phyloP scores from a whole-genome alignment of 35 echinoderm and acorn worm species.

The Stichopus chloronotus region DNA sequence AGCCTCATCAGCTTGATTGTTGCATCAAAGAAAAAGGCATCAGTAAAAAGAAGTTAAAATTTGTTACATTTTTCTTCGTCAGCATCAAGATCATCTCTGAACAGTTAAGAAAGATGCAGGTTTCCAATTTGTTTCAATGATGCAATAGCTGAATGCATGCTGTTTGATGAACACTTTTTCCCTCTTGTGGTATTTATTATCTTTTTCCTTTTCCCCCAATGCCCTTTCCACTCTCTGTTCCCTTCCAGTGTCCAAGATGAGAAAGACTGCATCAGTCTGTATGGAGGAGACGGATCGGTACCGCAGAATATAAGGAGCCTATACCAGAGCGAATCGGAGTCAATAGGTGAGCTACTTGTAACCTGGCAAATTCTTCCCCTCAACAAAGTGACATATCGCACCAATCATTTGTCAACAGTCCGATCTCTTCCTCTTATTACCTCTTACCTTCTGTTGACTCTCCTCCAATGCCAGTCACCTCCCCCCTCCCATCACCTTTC shows the following conservation, averaged over 20 bases:
- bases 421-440: not conserved
- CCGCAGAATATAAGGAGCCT: not conserved
- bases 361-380: not conserved
- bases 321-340: conserved; percentile 48
- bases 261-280: conserved; percentile 56
- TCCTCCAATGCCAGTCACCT: not conserved
- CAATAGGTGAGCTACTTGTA: conserved; percentile 34
- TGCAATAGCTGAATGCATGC: too few species aligned
- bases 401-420: not conserved
- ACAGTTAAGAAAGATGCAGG: too few species aligned
- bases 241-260: not conserved
- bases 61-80: too few species aligned
- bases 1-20: too few species aligned
- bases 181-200: too few species aligned
- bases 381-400: too few species aligned
- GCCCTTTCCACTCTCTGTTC: not conserved
- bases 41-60: too few species aligned
- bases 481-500: not conserved
- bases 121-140: too few species aligned
- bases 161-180: too few species aligned
- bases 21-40: too few species aligned
- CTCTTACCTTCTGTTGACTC: not conserved
- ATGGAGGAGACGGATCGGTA: conserved; percentile 10
- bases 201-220: not conserved
- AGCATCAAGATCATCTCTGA: too few species aligned